Percentiles rank a stretch among this genome's conserved stretches.
These are phyloP conservation scores for Astropecten irregularis DNA, from an alignment of 53 echinoderm and acorn worm species.

Conservation along the genomic window DNA sequence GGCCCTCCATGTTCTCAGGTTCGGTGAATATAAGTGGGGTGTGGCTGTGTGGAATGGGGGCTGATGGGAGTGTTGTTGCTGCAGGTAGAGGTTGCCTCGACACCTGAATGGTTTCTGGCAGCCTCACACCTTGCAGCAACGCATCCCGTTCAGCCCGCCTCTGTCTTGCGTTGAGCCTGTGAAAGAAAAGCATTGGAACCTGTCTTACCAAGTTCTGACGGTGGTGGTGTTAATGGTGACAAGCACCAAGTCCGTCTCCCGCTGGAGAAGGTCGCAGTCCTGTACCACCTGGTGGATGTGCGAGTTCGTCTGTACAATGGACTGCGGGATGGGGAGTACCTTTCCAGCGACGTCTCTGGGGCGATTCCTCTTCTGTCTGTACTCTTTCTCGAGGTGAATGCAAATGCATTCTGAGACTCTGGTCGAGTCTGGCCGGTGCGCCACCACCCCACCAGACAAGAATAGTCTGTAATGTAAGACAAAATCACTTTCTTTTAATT, in stretches of 20 bases:
- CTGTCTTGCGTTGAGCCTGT: no score
- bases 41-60: no score
- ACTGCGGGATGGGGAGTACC: conserved; percentile 21
- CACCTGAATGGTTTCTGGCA: no score
- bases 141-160: no score
- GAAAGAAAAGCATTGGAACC: no score
- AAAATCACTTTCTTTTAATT: no score
- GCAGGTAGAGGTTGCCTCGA: no score
- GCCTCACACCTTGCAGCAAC: no score
- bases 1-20: no score
- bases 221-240: conserved; percentile 33
- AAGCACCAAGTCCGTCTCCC: neutral
- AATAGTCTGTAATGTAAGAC: neutral
- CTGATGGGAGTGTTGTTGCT: no score
- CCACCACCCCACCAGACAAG: conserved; percentile 33
- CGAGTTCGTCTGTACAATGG: conserved; percentile 32
- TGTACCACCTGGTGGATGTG: conserved; percentile 21
- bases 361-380: neutral
- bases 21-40: no score
- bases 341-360: conserved; percentile 9
- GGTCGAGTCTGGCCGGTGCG: conserved; percentile 14
- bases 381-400: conserved; percentile 5
- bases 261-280: neutral
- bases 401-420: conserved; percentile 33
- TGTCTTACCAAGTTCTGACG: neutral